Conservation (phyloP, 1,140 invertebrate species). For the Pogonomyrmex barbatus region DNA sequence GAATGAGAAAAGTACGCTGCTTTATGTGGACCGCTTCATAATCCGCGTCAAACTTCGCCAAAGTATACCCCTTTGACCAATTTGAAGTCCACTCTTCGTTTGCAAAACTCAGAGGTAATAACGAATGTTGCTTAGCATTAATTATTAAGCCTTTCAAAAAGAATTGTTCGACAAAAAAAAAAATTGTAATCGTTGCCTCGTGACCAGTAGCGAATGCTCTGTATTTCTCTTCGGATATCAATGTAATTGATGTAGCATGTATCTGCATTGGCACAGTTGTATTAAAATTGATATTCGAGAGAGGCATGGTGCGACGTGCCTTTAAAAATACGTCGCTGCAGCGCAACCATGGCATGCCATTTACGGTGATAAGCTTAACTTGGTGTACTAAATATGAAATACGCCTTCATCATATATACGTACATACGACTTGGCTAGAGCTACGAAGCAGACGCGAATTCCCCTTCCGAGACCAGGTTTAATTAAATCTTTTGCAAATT, state of each 20-base stretch:
- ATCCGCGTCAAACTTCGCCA: conserved; percentile 44
- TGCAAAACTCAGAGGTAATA: background rate
- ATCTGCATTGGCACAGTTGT: background rate
- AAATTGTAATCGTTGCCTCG: background rate
- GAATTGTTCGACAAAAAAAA: background rate
- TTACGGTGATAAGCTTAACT: conserved; percentile 51
- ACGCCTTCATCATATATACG: conserved; percentile 62
- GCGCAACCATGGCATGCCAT: background rate
- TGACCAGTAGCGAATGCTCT: background rate
- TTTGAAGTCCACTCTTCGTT: conserved; percentile 12
- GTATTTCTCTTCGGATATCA: background rate
- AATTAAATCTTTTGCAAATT: conserved; percentile 86
- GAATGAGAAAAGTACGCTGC: conserved; percentile 61
- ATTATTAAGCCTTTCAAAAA: background rate
- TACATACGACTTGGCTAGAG: conserved; percentile 37
- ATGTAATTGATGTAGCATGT: conserved; percentile 8
- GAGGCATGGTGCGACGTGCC: background rate
- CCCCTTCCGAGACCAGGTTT: conserved; percentile 78
- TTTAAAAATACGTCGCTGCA: conserved; percentile 11
- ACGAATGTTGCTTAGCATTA: background rate
- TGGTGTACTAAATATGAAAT: conserved; percentile 57
- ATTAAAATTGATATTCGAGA: background rate
- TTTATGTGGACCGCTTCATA: conserved; percentile 41
- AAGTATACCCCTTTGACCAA: conserved; percentile 1
- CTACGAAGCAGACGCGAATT: conserved; percentile 69